Percentiles rank a stretch among this genome's conserved stretches.
These are phyloP conservation scores for Neodiprion fabricii DNA, from an alignment of 1,140 invertebrate genomes.

Conservation along the genomic window DNA sequence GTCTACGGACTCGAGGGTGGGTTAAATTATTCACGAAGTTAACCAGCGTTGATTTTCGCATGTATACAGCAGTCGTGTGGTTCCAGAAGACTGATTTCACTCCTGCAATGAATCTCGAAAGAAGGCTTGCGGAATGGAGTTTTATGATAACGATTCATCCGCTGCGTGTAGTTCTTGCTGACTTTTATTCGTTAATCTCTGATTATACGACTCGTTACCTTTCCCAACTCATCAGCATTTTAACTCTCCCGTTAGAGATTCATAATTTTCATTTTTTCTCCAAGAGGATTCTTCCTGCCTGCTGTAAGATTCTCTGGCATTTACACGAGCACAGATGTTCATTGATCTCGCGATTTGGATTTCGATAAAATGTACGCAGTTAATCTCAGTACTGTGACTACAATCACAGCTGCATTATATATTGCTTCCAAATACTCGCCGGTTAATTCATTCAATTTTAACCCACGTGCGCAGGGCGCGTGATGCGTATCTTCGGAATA, in stretches of 20 bases:
- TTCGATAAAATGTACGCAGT: no score
- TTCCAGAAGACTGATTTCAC: not conserved
- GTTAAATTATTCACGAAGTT: not conserved
- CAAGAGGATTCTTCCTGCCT: no score
- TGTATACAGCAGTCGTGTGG: not conserved
- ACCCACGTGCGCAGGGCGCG: no score
- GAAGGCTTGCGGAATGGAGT: not conserved
- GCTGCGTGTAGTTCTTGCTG: not conserved
- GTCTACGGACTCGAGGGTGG: not conserved
- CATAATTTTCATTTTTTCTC: not conserved
- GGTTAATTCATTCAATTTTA: not conserved
- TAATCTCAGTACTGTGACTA: no score
- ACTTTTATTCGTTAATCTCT: not conserved
- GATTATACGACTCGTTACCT: not conserved
- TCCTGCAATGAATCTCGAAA: conserved; percentile 1
- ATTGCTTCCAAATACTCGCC: not conserved
- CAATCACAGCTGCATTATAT: no score
- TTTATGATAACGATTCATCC: not conserved
- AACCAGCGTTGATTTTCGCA: not conserved
- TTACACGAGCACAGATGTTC: no score
- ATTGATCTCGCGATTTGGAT: no score
- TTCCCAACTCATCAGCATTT: not conserved
- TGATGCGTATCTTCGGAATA: no score
- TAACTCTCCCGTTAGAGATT: no score
- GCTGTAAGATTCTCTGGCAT: no score